Base-by-base conservation (phyloP, 1,140 invertebrate genomes). In the Rhizoglyphus robini region DNA sequence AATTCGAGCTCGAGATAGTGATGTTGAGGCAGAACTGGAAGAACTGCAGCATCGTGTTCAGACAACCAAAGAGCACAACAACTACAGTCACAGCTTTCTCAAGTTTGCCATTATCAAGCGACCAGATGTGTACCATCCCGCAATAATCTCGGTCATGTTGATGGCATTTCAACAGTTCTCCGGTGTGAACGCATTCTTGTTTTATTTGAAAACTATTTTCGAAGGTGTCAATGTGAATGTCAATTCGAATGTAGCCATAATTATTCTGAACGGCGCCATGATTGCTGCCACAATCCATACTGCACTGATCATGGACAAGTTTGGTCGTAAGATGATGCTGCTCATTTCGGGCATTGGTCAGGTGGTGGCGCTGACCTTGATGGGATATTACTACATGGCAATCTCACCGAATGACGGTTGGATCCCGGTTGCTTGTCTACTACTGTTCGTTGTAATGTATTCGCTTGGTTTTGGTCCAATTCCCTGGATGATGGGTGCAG, bases 151-250 rank as follows among this genome's bases (percentile, higher is more conserved):
- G 0, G 74, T 95, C 4, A 87, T 87, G 2, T 79, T 96, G 31
- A 94, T 95, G 90, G 83, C 90, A 72, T 89, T 95, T 80, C 91
- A 96, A 79, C 91, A 96, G 75, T 77, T 93, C 65, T 90, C 85
- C 68, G 92, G 91, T 25, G 91, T 92, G 68, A 94, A 93, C 70
- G 90, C 90, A 2, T 85, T 94, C 30, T 90, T 95, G 68, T 95
- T 94, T 74, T 95, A 96, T 73, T 88, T 90, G 0, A 86, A 85
- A 15, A 78, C 78, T 51, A 94, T 96, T 60, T 96, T 96, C 75
- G 79, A 79, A 4, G 81, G 86, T 5, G 81, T 82, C 0, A 81
- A 82, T 66, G 85, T 74, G 2, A 78, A n/a, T n/a, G n/a, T 88
- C 11, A 69, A 80, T 15, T 65, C 82, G 0, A 74, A 77, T 31